These are phyloP conservation scores for Trigoniulus corallinus DNA, from an alignment of 1,140 invertebrate genomes.

Conservation along the genomic window DNA sequence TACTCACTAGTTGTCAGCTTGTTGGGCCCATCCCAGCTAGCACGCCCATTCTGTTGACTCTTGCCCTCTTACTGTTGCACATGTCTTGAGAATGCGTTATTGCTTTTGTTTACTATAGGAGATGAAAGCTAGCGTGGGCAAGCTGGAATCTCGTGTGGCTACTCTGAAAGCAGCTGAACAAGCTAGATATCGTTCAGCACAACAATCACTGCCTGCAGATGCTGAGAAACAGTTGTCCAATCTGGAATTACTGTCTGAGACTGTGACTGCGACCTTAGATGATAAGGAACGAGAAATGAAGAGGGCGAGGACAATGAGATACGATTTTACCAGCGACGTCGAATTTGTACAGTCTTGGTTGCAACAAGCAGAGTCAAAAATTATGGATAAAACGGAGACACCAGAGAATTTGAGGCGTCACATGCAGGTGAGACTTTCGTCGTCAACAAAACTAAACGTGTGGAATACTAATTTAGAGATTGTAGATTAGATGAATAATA, in stretches of 20 bases:
- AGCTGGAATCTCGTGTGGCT: too few relatives aligned
- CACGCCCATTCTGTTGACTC: too few relatives aligned
- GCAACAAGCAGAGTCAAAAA: slow-evolving; percentile 56
- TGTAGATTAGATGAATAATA: slow-evolving; percentile 5
- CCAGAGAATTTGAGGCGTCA: slow-evolving; percentile 56
- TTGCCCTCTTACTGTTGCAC: too few relatives aligned
- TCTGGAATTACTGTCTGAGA: slow-evolving; percentile 48
- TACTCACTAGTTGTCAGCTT: too few relatives aligned
- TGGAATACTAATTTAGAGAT: slow-evolving; percentile 5
- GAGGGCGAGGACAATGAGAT: slow-evolving; percentile 56
- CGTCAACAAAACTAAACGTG: not conserved
- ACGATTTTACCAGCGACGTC: slow-evolving; percentile 58
- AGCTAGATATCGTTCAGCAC: slow-evolving; percentile 45
- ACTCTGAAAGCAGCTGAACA: slow-evolving; percentile 45
- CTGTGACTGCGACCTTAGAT: slow-evolving; percentile 56
- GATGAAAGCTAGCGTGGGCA: slow-evolving; percentile 13
- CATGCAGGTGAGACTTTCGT: slow-evolving; percentile 28
- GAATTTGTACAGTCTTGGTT: slow-evolving; percentile 68
- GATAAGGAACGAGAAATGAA: slow-evolving; percentile 72
- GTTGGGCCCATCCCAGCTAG: too few relatives aligned
- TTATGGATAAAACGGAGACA: slow-evolving; percentile 59
- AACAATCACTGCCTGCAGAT: slow-evolving; percentile 52
- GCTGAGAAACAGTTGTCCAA: slow-evolving; percentile 29
- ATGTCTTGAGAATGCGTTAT: too few relatives aligned
- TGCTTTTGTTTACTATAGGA: slow-evolving; percentile 12